A percentile compares a stretch with the other conserved stretches of the same genome.
Evolutionary conservation across 2,113 vertebrate genomes (phyloP).

Genomic region (Oreotrochilus melanogaster): DNA sequence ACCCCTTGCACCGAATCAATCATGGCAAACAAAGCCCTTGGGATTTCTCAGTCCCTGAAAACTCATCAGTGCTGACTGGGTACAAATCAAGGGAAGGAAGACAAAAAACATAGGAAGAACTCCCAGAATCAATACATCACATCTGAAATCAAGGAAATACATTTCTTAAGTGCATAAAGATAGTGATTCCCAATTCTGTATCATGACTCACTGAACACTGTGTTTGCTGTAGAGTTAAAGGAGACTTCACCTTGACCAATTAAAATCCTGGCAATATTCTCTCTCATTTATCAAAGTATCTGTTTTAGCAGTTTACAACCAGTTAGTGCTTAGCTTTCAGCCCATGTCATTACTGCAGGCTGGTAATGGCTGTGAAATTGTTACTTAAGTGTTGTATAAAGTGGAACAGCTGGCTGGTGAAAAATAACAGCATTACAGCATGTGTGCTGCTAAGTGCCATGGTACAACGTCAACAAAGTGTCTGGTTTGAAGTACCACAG

Average conservation of each 20-base stretch:
- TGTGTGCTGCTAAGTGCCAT: not conserved
- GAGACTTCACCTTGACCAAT: not conserved
- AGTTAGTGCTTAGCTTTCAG: constrained; percentile 47
- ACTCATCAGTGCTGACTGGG: not conserved
- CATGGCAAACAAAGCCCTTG: not conserved
- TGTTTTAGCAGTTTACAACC: not conserved
- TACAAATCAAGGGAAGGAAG: not conserved
- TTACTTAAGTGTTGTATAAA: constrained; percentile 34
- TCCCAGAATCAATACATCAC: constrained; percentile 3
- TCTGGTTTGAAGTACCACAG: not conserved
- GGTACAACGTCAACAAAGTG: not conserved
- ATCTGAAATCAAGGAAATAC: constrained; percentile 23
- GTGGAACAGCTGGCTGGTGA: constrained; percentile 46
- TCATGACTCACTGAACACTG: not conserved
- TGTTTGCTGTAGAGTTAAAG: not conserved
- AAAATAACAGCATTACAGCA: not conserved
- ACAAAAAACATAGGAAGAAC: not conserved
- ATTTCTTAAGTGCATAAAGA: constrained; percentile 7
- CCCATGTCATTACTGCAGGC: not conserved
- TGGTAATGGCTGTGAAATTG: constrained; percentile 59
- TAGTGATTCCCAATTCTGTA: constrained; percentile 6
- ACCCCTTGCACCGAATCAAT: not conserved
- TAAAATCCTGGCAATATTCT: constrained; percentile 14
- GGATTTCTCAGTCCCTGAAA: not conserved
- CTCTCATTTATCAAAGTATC: constrained; percentile 28